Evolutionary conservation across 2,113 vertebrate genomes (phyloP), one percentile per base, ranked within the genome.

Genomic region (Oryctolagus cuniculus): DNA sequence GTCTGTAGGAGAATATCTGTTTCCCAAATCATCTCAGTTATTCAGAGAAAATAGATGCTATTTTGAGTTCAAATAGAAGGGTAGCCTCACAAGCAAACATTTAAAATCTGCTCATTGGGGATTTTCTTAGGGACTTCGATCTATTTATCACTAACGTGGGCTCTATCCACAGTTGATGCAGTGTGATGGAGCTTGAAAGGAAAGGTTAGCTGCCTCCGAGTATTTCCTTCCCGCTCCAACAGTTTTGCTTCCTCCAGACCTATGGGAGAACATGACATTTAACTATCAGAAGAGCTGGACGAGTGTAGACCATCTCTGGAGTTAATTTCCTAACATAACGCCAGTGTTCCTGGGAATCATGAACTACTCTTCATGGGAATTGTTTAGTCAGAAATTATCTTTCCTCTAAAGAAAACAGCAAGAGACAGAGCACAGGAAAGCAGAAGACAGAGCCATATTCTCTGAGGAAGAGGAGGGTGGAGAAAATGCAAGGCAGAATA

Each of bases 1-100:
- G 44, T 12, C 0, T 67, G 63, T 49, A 82, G 67, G 66, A 97
- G 67, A 87, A 89, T 97, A 91, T 95, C 95, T 95, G 79, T 96
- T 96, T 95, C 80, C 75, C 75, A 93, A 89, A 91, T 96, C 91
- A 78, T 87, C 87, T 87, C 38, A 0, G 67, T 95, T 96, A 95
- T 73, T 15, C 55, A 63, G 49, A 94, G 75, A 86, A 97, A 93
- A 95, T 70, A 53, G 34, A 92, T 97, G 96, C 91, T 86, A 89
- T 83, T 96, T 80, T 92, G 86, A 89, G 25, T 72, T 84, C 73
- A 90, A 90, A 86, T 84, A 67, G 27, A 97, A 95, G n/a, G 84
- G 66, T 84, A 61, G 49, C 15, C 63, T 63, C 27, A 89, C 44
- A 90, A 95, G 51, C 64, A 86, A 93, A 87, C 83, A 75, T 67